Percentiles rank a stretch among this genome's conserved stretches.
Evolutionary conservation across 2,797 vertebrate genomes (phyloP).

Genomic region (Aplochiton taeniatus): DNA sequence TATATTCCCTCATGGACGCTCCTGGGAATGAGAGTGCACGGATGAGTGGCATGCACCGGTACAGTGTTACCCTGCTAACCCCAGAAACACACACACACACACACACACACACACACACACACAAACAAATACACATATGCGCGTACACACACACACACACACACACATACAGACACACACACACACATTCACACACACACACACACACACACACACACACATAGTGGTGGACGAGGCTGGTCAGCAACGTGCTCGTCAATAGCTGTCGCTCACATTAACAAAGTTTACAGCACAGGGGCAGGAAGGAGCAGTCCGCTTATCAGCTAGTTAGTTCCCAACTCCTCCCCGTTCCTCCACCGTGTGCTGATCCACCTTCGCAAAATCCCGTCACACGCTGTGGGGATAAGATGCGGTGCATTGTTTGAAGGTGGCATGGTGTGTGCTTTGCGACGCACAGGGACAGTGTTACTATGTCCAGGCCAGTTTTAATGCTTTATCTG

Average conservation of each 20-base stretch:
- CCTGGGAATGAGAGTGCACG: conserved; percentile 38
- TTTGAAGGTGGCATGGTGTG: too few species aligned
- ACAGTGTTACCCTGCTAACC: conserved; percentile 32
- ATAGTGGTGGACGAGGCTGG: conserved; percentile 30
- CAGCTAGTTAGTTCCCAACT: conserved; percentile 39
- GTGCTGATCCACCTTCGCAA: neutral
- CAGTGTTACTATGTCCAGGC: neutral
- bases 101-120: conserved; percentile 19
- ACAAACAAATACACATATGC: conserved; percentile 44
- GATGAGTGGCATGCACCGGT: conserved; percentile 27
- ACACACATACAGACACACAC: conserved; percentile 49
- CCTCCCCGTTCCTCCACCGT: conserved; percentile 2
- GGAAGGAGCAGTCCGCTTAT: conserved; percentile 65
- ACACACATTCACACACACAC: conserved; percentile 20
- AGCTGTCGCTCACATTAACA: conserved; percentile 71
- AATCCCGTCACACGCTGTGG: conserved; percentile 13
- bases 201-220: conserved; percentile 46
- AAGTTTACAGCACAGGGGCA: conserved; percentile 58
- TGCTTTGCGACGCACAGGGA: too few species aligned
- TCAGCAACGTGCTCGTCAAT: conserved; percentile 64
- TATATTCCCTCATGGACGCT: conserved; percentile 33
- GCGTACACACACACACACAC: conserved; percentile 31
- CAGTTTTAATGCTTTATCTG: neutral
- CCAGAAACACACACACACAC: conserved; percentile 24
- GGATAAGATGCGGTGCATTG: too few species aligned